Conservation (phyloP, 2,797 vertebrate species). For the Melanitta fusca region DNA sequence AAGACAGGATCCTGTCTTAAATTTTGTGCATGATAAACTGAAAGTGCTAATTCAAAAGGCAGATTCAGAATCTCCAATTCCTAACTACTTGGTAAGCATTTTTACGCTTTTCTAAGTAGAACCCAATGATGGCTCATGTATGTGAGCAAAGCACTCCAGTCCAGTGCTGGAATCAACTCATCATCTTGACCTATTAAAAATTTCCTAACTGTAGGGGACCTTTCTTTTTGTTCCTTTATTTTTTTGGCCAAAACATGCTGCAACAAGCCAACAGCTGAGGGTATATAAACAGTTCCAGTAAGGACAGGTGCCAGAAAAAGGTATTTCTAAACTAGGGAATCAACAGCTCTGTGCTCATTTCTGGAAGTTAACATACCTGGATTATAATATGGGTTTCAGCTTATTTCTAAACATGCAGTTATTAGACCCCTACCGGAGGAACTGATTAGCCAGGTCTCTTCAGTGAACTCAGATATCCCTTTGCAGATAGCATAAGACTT, state of each 20-base stretch:
- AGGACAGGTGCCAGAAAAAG: constrained; percentile 22
- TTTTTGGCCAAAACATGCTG: neutral
- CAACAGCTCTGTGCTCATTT: neutral
- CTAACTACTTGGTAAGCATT: neutral
- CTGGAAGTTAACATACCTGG: neutral
- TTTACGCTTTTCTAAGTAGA: neutral
- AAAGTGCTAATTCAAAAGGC: neutral
- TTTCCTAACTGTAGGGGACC: neutral
- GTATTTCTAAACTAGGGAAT: neutral
- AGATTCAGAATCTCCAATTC: neutral
- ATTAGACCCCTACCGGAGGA: neutral
- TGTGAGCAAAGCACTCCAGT: neutral
- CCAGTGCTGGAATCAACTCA: neutral
- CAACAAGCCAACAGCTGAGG: neutral
- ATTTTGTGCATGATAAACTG: neutral
- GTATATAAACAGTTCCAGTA: constrained; percentile 10
- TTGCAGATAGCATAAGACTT: neutral
- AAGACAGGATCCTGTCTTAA: neutral
- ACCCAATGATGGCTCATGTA: neutral
- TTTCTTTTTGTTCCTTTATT: neutral
- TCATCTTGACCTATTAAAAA: neutral
- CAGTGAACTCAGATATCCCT: neutral
- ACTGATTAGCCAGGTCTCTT: neutral
- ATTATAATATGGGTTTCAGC: neutral
- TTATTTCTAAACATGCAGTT: constrained; percentile 23